Evolutionary conservation across 2,888 invertebrate genomes (phyloP).

Genomic region (Norana najaformis): DNA sequence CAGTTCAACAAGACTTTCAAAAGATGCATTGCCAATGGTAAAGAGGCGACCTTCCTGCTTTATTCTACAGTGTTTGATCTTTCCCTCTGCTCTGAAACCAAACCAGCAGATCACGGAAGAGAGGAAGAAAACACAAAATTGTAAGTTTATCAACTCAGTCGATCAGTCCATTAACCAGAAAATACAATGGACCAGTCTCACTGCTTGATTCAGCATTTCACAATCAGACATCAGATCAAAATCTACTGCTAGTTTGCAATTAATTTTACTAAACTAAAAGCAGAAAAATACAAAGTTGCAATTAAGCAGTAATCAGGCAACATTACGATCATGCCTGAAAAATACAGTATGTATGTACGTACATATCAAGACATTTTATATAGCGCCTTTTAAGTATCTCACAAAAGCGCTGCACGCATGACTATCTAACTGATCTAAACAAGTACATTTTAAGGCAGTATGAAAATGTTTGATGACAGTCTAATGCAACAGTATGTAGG

Average conservation of each 20-base stretch:
- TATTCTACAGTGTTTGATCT: constrained; percentile 95
- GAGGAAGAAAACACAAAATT: neutral
- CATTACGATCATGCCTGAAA: no score
- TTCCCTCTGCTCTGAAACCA: constrained; percentile 77
- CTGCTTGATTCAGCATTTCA: no score
- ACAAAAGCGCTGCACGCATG: no score
- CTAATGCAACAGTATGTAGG: no score
- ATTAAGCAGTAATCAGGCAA: no score
- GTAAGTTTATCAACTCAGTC: neutral
- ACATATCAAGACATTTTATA: neutral
- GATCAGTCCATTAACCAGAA: neutral
- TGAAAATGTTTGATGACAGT: no score
- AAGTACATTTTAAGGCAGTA: no score
- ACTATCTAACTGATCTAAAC: no score
- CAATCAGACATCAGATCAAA: neutral
- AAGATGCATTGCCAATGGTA: constrained; percentile 81
- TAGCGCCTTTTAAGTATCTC: neutral
- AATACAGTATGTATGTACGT: no score
- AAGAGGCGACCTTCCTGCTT: constrained; percentile 82
- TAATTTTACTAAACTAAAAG: neutral
- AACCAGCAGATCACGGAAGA: neutral
- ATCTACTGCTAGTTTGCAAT: neutral
- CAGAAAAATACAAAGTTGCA: no score
- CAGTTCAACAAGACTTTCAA: constrained; percentile 92
- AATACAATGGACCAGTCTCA: no score